A percentile compares a stretch with the other conserved stretches of the same genome.
Conservation (phyloP, 2,888 invertebrate genomes). For the Penaeus monodon region DNA sequence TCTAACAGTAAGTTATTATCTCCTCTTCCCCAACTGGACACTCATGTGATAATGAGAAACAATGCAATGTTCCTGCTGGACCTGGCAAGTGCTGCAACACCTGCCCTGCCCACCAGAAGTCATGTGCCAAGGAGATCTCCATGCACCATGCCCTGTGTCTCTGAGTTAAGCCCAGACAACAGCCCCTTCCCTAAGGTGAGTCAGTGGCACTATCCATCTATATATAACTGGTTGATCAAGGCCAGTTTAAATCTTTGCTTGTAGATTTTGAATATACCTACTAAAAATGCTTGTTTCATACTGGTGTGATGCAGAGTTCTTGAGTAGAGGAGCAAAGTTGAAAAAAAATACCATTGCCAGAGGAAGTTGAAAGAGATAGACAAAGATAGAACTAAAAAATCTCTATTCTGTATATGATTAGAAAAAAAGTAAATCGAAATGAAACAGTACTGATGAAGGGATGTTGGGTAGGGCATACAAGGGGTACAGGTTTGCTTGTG, state of each 20-base stretch:
- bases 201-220: neutral
- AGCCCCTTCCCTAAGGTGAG: slow-evolving; percentile 65
- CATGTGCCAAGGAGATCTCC: slow-evolving; percentile 64
- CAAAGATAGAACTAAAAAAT: too few species aligned
- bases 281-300: too few species aligned
- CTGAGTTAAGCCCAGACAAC: slow-evolving; percentile 69
- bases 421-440: too few species aligned
- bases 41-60: slow-evolving; percentile 85
- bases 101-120: slow-evolving; percentile 69
- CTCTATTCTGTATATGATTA: too few species aligned
- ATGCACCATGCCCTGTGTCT: slow-evolving; percentile 72
- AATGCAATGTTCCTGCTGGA: slow-evolving; percentile 95
- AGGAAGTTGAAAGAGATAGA: too few species aligned
- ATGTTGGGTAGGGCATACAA: too few species aligned
- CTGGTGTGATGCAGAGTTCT: too few species aligned
- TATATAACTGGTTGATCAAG: too few species aligned
- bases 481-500: too few species aligned
- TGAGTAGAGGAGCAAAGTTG: too few species aligned
- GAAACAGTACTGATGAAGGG: too few species aligned
- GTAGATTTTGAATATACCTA: neutral
- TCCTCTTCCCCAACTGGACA: slow-evolving; percentile 70
- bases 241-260: neutral
- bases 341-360: too few species aligned
- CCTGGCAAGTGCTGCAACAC: slow-evolving; percentile 80
- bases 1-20: slow-evolving; percentile 64